Conservation (phyloP, 2,888 invertebrate species). For the Cistogaster globosa region DNA sequence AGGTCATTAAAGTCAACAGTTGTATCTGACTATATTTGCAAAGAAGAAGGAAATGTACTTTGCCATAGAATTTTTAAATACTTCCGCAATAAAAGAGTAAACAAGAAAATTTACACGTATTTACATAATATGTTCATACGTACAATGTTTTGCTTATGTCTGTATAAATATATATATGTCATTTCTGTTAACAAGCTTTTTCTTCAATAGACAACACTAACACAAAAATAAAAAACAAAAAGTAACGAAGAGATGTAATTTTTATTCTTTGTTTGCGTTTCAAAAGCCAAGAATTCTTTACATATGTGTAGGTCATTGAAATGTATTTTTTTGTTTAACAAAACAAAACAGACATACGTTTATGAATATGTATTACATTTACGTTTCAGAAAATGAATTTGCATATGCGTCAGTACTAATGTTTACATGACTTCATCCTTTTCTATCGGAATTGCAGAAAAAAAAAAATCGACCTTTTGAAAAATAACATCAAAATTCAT, state of each 20-base stretch:
- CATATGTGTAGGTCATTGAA: constrained; percentile 36
- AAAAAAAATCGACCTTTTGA: too few relatives aligned
- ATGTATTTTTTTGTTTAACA: not conserved
- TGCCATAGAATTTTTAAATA: constrained; percentile 34
- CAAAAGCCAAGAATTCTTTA: not conserved
- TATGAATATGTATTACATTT: not conserved
- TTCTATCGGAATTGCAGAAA: too few relatives aligned
- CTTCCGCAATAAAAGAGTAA: constrained; percentile 40
- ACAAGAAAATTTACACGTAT: constrained; percentile 18
- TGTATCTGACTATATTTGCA: constrained; percentile 1
- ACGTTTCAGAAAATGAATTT: too few relatives aligned
- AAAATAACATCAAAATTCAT: too few relatives aligned
- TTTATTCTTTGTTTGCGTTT: not conserved
- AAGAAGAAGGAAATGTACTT: constrained; percentile 13
- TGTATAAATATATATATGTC: not conserved
- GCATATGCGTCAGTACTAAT: too few relatives aligned
- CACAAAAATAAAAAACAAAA: not conserved
- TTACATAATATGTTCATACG: not conserved
- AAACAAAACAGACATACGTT: not conserved
- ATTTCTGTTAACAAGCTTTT: not conserved
- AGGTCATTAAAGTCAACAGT: constrained; percentile 10
- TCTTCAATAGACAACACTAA: not conserved
- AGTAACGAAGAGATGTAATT: not conserved
- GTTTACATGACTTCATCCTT: too few relatives aligned
- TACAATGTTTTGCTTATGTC: not conserved